Evolutionary conservation across 1,140 invertebrate genomes (phyloP), one percentile per base, ranked within the genome.

Genomic region (Steinernema feltiae): DNA sequence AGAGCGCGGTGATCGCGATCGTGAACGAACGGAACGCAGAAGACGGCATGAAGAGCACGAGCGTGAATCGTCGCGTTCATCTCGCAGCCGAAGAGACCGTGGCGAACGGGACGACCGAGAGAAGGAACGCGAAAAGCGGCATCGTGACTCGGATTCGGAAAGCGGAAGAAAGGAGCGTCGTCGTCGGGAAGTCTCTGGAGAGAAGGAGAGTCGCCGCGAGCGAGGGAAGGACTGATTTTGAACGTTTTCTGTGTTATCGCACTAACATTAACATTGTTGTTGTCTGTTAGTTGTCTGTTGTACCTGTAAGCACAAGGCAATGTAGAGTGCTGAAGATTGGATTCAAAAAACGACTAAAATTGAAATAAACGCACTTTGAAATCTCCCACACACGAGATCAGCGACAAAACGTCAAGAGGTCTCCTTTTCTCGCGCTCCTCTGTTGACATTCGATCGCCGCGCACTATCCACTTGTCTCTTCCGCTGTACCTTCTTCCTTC

Each of bases 211-310:
- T 30, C 2, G n/a, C 21, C n/a, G 71, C 73, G 71, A 74, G 31
- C 73, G 73, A 74, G 48, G 69, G 31, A 74, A 35, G 30, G 17
- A 32, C 2, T 41, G 35, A n/a, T n/a, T n/a, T n/a, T n/a, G n/a
- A n/a, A 41, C 7, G 35, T 18, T 41, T 41, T 41, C 7, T 7
- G 35, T 18, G 27, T 75, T 29, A 48, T 74, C 31, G 30, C 69
- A 75, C 21, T 32, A 70, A 21, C 63, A 53, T 29, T n/a, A n/a
- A n/a, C n/a, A 73, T 29, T 24, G 73, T 75, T 18, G 63, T 70
- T 31, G 29, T 75, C 30, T 75, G 73, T 31, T 75, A 70, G 32
- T 75, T 75, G 73, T 75, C 7, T 41, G 35, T 41, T 41, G 35
- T 41, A 7, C 18, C 35, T 41, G 35, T n/a, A n/a, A n/a, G n/a